These are phyloP conservation scores for Otocyon megalotis DNA, from an alignment of 2,113 vertebrate genomes.

Conservation along the genomic window DNA sequence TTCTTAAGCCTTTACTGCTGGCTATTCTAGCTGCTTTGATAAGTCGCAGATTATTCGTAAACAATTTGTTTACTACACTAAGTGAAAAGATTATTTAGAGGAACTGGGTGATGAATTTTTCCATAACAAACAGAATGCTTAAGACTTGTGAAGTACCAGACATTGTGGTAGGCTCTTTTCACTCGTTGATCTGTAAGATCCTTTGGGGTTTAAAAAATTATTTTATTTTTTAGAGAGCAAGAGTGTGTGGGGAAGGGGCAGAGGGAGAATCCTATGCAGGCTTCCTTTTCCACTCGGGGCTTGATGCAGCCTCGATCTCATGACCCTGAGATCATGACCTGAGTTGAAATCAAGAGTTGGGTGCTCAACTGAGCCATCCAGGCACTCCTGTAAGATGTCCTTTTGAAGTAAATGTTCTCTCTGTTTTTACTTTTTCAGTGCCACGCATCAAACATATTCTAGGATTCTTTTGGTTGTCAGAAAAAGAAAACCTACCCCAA, in stretches of 20 bases:
- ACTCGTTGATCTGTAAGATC: background rate
- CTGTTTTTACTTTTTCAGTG: background rate
- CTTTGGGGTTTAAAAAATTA: background rate
- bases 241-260: background rate
- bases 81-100: slow-evolving; percentile 34
- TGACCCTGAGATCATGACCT: background rate
- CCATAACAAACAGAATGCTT: slow-evolving; percentile 23
- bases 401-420: slow-evolving; percentile 30
- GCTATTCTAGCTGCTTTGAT: background rate
- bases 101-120: background rate
- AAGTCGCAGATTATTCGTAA: background rate
- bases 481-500: background rate
- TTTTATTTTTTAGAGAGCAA: background rate
- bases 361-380: background rate
- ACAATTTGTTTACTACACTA: background rate
- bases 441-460: background rate
- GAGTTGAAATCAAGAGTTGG: background rate
- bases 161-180: background rate
- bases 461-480: background rate
- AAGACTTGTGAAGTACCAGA: background rate
- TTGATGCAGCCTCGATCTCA: background rate
- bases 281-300: background rate
- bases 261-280: background rate
- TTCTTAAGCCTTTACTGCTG: slow-evolving; percentile 11
- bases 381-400: background rate